Percentiles rank a stretch among this genome's conserved stretches.
Conservation (phyloP, 2,113 vertebrate genomes). For the Choloepus hoffmanni region DNA sequence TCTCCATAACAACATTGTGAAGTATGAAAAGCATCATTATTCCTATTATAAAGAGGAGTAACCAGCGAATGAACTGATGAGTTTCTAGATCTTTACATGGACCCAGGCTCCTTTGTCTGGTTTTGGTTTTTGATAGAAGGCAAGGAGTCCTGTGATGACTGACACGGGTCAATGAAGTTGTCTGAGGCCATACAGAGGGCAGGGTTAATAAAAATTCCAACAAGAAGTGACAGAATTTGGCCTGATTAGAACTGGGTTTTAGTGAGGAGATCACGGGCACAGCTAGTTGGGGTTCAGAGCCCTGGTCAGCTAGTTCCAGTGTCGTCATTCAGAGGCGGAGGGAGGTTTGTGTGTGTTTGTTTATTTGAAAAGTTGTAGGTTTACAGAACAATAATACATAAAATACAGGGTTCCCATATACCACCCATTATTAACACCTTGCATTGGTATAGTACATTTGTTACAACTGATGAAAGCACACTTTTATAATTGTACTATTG, state of each 20-base stretch:
- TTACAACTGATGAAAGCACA: too few relatives aligned
- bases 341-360: neutral
- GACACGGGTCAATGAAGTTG: neutral
- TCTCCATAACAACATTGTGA: neutral
- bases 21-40: neutral
- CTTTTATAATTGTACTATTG: too few relatives aligned
- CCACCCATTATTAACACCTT: too few relatives aligned
- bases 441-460: too few relatives aligned
- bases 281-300: neutral
- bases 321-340: neutral
- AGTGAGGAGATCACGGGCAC: neutral
- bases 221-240: neutral
- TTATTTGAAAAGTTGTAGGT: too few relatives aligned
- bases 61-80: neutral
- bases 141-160: neutral
- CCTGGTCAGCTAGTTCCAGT: rapidly evolving
- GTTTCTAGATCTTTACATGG: neutral
- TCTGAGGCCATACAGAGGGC: neutral
- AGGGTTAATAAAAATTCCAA: neutral
- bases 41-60: neutral
- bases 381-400: too few relatives aligned
- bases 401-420: too few relatives aligned
- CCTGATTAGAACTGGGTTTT: neutral
- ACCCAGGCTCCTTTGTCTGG: neutral
- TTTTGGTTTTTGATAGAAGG: neutral